Percentiles rank a stretch among this genome's conserved stretches.
Conservation (phyloP, 37 sponge, comb jelly and placozoan genomes). For the Eunapius fragilis region DNA sequence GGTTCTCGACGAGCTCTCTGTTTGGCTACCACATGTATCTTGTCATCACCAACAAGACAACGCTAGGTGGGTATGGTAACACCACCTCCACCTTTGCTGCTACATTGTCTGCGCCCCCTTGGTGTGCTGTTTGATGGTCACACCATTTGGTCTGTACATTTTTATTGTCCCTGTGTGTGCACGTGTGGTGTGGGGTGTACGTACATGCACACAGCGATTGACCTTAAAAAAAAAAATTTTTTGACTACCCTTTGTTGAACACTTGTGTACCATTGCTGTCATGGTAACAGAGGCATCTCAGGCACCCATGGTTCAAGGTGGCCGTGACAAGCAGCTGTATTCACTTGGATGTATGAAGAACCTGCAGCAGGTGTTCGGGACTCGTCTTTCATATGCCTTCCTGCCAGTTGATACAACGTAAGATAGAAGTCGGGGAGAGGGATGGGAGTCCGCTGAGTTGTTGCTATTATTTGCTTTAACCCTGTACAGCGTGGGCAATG, state of each 20-base stretch:
- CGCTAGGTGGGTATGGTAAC: slow-evolving; percentile 86
- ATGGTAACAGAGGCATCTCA: slow-evolving; percentile 69
- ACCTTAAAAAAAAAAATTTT: too few relatives aligned
- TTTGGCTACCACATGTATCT: slow-evolving; percentile 87
- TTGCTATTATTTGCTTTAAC: not conserved
- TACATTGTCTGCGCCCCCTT: not conserved
- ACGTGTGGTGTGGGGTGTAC: too few relatives aligned
- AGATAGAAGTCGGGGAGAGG: not conserved
- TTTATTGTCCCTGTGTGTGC: too few relatives aligned
- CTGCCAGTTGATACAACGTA: slow-evolving; percentile 71
- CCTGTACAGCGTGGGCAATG: not conserved
- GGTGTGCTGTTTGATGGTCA: not conserved
- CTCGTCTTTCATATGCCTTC: slow-evolving; percentile 45
- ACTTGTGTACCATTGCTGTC: not conserved
- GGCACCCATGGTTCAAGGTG: slow-evolving; percentile 33
- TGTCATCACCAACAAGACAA: slow-evolving; percentile 78
- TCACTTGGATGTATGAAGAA: slow-evolving; percentile 64
- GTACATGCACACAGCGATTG: too few relatives aligned
- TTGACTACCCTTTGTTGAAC: too few relatives aligned
- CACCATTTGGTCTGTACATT: too few relatives aligned
- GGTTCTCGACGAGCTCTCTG: slow-evolving; percentile 61
- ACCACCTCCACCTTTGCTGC: too few relatives aligned
- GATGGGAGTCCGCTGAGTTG: not conserved
- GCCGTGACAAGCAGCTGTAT: slow-evolving; percentile 38
- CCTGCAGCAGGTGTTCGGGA: slow-evolving; percentile 76